Conservation (phyloP, 1,140 invertebrate genomes). For the Drosophila seguyi region DNA sequence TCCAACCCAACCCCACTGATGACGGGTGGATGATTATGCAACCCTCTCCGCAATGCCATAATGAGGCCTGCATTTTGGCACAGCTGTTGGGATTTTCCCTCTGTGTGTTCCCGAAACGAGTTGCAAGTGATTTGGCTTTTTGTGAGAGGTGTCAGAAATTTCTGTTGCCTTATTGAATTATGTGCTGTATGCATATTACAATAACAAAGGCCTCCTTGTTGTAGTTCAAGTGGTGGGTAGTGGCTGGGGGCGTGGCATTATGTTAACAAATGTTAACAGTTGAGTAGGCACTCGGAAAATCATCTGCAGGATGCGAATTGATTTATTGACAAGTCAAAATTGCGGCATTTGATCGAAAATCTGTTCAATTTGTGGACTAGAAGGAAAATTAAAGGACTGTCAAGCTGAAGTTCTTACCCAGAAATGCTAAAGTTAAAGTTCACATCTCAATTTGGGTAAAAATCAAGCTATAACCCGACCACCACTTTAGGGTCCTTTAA, state of each 20-base stretch:
- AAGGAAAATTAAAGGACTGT: neutral
- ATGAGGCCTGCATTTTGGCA: constrained; percentile 57
- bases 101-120: constrained; percentile 28
- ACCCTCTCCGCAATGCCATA: constrained; percentile 50
- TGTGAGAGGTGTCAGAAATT: constrained; percentile 67
- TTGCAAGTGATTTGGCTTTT: constrained; percentile 48
- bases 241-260: constrained; percentile 43
- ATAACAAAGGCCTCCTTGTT: constrained; percentile 46
- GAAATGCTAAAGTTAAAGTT: neutral
- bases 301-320: constrained; percentile 41
- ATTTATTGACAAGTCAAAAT: constrained; percentile 29
- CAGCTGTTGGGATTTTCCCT: constrained; percentile 72
- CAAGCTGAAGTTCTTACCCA: too few relatives aligned
- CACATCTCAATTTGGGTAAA: constrained; percentile 4
- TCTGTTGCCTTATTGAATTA: constrained; percentile 80
- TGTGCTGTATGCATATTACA: constrained; percentile 55
- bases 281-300: constrained; percentile 53
- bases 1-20: constrained; percentile 9
- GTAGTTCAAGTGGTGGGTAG: constrained; percentile 50
- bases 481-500: constrained; percentile 43
- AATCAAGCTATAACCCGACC: neutral
- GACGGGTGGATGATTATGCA: constrained; percentile 45
- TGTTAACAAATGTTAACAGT: constrained; percentile 51
- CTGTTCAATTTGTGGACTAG: constrained; percentile 24
- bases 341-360: constrained; percentile 42